Evolutionary conservation across 2,888 invertebrate genomes (phyloP).

Genomic region (Cosmopolites sordidus): DNA sequence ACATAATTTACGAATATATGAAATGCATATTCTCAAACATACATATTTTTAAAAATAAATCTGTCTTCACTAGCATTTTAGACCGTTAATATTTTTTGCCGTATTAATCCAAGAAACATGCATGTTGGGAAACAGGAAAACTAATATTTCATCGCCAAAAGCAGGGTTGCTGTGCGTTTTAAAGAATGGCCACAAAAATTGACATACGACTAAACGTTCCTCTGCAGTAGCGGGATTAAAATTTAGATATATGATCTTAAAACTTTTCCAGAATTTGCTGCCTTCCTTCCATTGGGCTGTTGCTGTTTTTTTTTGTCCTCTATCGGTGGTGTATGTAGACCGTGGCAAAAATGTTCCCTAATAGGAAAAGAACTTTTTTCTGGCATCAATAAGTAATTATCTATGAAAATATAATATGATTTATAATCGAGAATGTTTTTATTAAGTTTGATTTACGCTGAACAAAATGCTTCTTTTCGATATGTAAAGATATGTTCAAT

Average conservation of each 20-base stretch:
- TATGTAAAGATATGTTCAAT: too few relatives aligned
- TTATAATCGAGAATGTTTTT: too few relatives aligned
- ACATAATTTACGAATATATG: background rate
- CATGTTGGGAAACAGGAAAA: background rate
- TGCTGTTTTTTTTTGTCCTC: too few relatives aligned
- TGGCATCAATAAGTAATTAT: too few relatives aligned
- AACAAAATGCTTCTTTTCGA: too few relatives aligned
- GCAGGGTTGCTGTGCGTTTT: background rate
- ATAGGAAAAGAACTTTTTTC: too few relatives aligned
- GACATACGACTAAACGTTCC: conserved; percentile 9
- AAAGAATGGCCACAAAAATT: conserved; percentile 2
- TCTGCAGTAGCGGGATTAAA: conserved; percentile 5
- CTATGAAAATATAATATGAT: too few relatives aligned
- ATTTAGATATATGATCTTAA: conserved; percentile 9
- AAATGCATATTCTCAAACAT: background rate
- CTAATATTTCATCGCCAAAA: conserved; percentile 1
- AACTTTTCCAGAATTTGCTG: conserved; percentile 1
- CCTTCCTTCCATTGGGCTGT: background rate
- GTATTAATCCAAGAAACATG: background rate
- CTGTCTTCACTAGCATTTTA: background rate
- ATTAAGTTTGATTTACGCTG: too few relatives aligned
- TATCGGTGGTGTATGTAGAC: too few relatives aligned
- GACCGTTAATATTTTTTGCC: background rate
- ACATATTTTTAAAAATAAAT: background rate
- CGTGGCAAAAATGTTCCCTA: too few relatives aligned